These are phyloP conservation scores for Blera fallax DNA, from an alignment of 2,888 invertebrate species.

Conservation along the genomic window DNA sequence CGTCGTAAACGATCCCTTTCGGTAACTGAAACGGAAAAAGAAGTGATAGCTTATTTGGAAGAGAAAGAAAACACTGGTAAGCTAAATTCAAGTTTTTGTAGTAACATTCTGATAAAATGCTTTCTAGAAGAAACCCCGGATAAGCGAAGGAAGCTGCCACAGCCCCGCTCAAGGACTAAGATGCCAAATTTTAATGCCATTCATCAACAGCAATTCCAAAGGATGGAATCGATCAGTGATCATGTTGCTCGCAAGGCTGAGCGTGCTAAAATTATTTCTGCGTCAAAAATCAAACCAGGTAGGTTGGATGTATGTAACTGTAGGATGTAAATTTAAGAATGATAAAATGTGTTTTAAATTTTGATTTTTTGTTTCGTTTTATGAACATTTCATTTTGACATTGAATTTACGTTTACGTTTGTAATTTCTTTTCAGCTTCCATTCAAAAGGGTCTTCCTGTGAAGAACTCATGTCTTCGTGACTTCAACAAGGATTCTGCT, in stretches of 20 bases:
- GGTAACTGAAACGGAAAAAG: conserved; percentile 74
- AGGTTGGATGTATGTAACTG: conserved; percentile 10
- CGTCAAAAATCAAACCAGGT: conserved; percentile 74
- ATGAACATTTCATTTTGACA: no score
- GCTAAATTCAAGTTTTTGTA: not conserved
- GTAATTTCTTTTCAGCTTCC: conserved; percentile 19
- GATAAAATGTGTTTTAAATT: no score
- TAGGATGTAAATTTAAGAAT: no score
- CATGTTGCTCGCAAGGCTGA: conserved; percentile 82
- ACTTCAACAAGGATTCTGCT: conserved; percentile 25
- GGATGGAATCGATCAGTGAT: conserved; percentile 87
- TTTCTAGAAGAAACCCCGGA: not conserved
- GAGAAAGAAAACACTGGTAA: conserved; percentile 71
- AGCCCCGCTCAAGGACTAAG: conserved; percentile 81
- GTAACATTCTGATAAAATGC: not conserved
- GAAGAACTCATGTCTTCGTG: conserved; percentile 37
- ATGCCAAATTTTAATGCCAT: conserved; percentile 88
- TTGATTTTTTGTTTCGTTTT: no score
- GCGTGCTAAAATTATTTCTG: conserved; percentile 78
- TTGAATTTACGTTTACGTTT: no score
- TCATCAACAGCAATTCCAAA: conserved; percentile 85
- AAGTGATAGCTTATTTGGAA: conserved; percentile 61
- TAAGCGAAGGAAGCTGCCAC: conserved; percentile 13
- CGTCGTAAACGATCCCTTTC: conserved; percentile 79
- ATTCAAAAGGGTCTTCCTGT: conserved; percentile 39